A percentile compares a stretch with the other conserved stretches of the same genome.
These are phyloP conservation scores for Mesocricetus auratus DNA, from an alignment of 2,113 vertebrate species.

Conservation along the genomic window DNA sequence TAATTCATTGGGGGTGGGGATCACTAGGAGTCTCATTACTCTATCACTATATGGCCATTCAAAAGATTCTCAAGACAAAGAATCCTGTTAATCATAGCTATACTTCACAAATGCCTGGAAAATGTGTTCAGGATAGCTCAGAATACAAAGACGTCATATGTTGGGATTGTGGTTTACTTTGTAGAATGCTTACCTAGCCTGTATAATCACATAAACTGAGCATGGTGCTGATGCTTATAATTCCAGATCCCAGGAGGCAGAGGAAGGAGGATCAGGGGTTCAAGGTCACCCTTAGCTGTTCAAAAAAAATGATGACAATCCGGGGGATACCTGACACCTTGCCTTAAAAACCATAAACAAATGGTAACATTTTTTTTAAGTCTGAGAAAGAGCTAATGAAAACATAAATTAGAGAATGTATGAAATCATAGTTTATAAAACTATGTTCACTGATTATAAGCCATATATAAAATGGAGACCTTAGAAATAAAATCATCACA, in stretches of 20 bases:
- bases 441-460: not conserved
- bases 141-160: not conserved
- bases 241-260: not conserved
- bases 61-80: not conserved
- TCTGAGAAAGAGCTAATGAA: not conserved
- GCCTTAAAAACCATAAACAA: not conserved
- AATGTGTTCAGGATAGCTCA: not conserved
- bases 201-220: no score
- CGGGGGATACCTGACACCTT: not conserved
- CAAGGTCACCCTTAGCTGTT: not conserved
- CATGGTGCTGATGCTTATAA: not conserved
- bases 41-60: not conserved
- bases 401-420: not conserved
- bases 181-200: not conserved
- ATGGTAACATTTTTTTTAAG: not conserved
- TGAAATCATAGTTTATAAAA: conserved; percentile 1
- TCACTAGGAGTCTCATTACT: not conserved
- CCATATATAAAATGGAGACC: not conserved
- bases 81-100: not conserved
- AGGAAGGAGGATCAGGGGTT: not conserved
- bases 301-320: not conserved
- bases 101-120: not conserved
- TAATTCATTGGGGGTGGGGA: not conserved
- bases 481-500: not conserved
- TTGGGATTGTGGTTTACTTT: no score